phyloP scores from a whole-genome alignment of 2,888 invertebrate genomes.

The Euzophera pinguis region DNA sequence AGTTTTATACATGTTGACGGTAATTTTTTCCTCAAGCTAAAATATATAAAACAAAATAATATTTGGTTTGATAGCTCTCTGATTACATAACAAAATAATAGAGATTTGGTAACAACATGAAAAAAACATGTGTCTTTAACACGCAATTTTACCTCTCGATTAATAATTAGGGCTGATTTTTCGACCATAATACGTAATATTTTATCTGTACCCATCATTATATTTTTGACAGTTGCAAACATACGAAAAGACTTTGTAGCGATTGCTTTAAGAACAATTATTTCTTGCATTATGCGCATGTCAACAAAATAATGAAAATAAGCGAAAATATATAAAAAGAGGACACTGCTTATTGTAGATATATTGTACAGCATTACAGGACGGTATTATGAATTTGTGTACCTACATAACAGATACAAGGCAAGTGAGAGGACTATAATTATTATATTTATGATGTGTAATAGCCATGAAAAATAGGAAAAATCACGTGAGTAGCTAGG shows the following conservation, averaged over 20 bases:
- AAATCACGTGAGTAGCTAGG: constrained; percentile 66
- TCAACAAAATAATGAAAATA: not conserved
- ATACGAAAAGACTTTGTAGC: not conserved
- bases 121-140: no score
- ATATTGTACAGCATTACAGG: constrained; percentile 60
- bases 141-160: no score
- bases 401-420: constrained; percentile 52
- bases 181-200: no score
- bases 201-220: no score
- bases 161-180: no score
- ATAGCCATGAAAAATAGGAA: constrained; percentile 56
- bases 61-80: no score
- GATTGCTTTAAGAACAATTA: not conserved
- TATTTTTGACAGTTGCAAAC: no score
- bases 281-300: not conserved
- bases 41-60: not conserved
- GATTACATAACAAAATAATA: no score
- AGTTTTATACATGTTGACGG: not conserved
- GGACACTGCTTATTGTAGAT: constrained; percentile 44
- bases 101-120: no score
- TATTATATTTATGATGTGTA: constrained; percentile 58
- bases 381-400: constrained; percentile 47
- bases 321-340: no score
- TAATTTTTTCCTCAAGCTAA: not conserved
- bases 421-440: constrained; percentile 69